A percentile compares a stretch with the other conserved stretches of the same genome.
Conservation (phyloP, 1,140 invertebrate genomes). For the Oreohelix idahoensis region DNA sequence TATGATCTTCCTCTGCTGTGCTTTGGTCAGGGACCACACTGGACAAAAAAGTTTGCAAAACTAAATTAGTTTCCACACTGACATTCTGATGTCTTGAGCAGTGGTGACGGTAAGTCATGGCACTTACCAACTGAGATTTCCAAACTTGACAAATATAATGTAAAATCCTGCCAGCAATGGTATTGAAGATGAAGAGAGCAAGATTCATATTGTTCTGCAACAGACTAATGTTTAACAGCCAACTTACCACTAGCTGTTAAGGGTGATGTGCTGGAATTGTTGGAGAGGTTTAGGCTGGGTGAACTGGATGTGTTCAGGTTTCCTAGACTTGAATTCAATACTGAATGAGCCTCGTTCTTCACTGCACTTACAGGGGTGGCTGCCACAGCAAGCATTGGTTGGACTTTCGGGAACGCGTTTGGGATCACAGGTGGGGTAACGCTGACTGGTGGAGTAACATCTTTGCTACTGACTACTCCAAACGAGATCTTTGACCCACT, state of each 20-base stretch:
- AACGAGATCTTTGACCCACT: neutral
- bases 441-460: conserved; percentile 26
- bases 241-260: conserved; percentile 22
- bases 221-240: too few relatives aligned
- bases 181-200: too few relatives aligned
- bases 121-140: too few relatives aligned
- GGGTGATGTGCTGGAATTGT: conserved; percentile 5
- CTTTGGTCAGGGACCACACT: too few relatives aligned
- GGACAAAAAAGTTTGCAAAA: too few relatives aligned
- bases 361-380: neutral
- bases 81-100: too few relatives aligned
- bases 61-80: too few relatives aligned
- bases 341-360: neutral
- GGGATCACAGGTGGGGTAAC: conserved; percentile 36
- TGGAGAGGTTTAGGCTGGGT: conserved; percentile 14
- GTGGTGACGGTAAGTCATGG: too few relatives aligned
- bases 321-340: neutral
- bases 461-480: conserved; percentile 18
- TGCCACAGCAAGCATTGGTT: neutral
- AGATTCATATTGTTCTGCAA: too few relatives aligned
- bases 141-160: too few relatives aligned
- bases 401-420: conserved; percentile 40
- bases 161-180: too few relatives aligned
- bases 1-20: too few relatives aligned
- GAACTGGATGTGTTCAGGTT: conserved; percentile 5